Conservation (phyloP, 2,113 vertebrate species). For the Scomber japonicus region DNA sequence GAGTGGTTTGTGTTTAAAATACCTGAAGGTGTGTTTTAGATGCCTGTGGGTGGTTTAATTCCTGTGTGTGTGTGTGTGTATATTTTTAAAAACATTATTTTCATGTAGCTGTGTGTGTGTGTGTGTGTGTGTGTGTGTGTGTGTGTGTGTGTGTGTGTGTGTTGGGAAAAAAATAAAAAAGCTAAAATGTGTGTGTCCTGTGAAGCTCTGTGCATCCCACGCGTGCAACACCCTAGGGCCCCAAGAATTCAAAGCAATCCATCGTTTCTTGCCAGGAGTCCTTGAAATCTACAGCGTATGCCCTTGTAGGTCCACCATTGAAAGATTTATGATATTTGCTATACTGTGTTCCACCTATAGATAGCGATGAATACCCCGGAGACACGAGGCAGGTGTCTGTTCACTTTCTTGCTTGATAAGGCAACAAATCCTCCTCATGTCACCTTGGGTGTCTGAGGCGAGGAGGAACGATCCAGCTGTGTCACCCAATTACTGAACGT, state of each 20-base stretch:
- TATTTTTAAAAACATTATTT: not conserved
- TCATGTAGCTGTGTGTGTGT: slow-evolving; percentile 5
- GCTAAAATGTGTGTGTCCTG: slow-evolving; percentile 10
- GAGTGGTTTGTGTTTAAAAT: slow-evolving; percentile 52
- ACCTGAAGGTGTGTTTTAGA: slow-evolving; percentile 48
- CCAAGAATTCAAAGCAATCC: slow-evolving; percentile 58
- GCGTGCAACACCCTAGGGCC: slow-evolving; percentile 34
- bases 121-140: not conserved
- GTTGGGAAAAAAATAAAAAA: not conserved
- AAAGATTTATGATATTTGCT: slow-evolving; percentile 64
- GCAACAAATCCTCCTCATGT: slow-evolving; percentile 17
- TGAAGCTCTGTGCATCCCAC: slow-evolving; percentile 51
- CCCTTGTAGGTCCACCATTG: slow-evolving; percentile 29
- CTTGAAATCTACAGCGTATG: slow-evolving; percentile 53
- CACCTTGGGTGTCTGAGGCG: slow-evolving; percentile 36
- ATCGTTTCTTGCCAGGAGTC: slow-evolving; percentile 34
- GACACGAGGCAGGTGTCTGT: slow-evolving; percentile 23
- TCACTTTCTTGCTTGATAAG: slow-evolving; percentile 37
- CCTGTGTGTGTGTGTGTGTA: slow-evolving; percentile 21
- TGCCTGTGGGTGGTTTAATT: slow-evolving; percentile 53
- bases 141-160: too few species aligned
- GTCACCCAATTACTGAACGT: slow-evolving; percentile 58
- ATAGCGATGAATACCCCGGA: slow-evolving; percentile 31
- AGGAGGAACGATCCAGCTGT: slow-evolving; percentile 17
- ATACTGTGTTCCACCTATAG: slow-evolving; percentile 29